Evolutionary conservation across 2,113 vertebrate genomes (phyloP).

Genomic region (Pygoscelis antarcticus): DNA sequence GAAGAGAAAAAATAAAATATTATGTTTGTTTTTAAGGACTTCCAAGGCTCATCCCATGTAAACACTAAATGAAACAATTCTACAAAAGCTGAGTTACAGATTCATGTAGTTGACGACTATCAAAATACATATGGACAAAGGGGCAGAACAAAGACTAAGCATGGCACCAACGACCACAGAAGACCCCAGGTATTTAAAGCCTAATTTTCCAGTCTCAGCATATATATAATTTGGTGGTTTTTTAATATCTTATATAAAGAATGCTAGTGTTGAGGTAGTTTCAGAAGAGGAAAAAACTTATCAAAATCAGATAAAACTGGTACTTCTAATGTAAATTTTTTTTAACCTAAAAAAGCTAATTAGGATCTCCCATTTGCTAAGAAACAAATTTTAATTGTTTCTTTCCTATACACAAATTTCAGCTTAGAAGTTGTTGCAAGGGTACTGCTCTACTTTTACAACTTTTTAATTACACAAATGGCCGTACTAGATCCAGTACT

Average conservation of each 20-base stretch:
- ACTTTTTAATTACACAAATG: background rate
- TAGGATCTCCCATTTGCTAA: background rate
- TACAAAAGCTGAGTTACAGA: background rate
- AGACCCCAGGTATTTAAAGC: background rate
- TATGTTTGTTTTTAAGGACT: background rate
- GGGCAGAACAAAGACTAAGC: background rate
- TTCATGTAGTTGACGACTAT: background rate
- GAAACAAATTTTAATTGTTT: background rate
- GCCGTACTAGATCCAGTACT: too few relatives aligned
- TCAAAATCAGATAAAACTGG: background rate
- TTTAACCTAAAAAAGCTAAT: background rate
- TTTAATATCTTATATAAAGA: background rate
- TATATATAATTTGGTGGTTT: background rate
- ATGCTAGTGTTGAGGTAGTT: background rate
- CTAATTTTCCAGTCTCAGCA: background rate
- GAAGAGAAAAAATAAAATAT: background rate
- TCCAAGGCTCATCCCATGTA: background rate
- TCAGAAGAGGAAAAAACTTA: background rate
- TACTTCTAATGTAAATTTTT: background rate
- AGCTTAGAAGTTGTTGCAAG: background rate
- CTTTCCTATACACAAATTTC: background rate
- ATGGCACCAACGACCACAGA: background rate
- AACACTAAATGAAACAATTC: background rate
- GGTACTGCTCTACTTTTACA: background rate
- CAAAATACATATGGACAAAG: background rate